Percentiles rank a stretch among this genome's conserved stretches.
These are phyloP conservation scores for Pseudocheirus occidentalis DNA, from an alignment of 2,797 vertebrate genomes.

Conservation along the genomic window DNA sequence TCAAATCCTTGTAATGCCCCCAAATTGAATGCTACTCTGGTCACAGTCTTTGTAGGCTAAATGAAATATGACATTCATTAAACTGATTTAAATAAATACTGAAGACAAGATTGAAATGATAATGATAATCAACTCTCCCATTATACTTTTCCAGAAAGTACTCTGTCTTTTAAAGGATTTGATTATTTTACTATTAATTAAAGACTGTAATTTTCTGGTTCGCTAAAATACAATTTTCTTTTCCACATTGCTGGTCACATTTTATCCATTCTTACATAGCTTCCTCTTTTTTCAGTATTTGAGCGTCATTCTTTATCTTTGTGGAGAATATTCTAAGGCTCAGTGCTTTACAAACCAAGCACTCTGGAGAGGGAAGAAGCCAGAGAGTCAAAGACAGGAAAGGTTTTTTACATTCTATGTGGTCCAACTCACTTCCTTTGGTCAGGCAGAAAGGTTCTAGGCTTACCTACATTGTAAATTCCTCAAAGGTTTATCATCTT, in stretches of 20 bases:
- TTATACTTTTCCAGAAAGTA: not conserved
- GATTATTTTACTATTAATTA: not conserved
- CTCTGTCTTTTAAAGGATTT: not conserved
- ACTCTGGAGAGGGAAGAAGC: not conserved
- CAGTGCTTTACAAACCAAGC: not conserved
- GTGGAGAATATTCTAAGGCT: not conserved
- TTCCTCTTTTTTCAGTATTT: not conserved
- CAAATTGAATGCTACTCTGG: not conserved
- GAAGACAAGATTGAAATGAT: not conserved
- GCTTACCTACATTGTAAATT: not conserved
- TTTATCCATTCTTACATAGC: not conserved
- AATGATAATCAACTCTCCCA: conserved; percentile 4
- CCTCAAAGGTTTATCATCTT: conserved; percentile 36
- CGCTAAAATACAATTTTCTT: not conserved
- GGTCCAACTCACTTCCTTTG: not conserved
- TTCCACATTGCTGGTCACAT: not conserved
- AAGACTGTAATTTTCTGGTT: not conserved
- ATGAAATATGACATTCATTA: conserved; percentile 1
- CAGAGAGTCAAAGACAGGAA: conserved; percentile 15
- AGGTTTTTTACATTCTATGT: not conserved
- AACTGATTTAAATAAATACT: conserved; percentile 46
- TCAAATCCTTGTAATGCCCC: not conserved
- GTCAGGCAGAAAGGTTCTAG: not conserved
- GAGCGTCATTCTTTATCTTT: not conserved
- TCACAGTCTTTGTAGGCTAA: conserved; percentile 16